A percentile compares a stretch with the other conserved stretches of the same genome.
phyloP scores from a whole-genome alignment of 2,113 vertebrate genomes.

The Carlito syrichta region DNA sequence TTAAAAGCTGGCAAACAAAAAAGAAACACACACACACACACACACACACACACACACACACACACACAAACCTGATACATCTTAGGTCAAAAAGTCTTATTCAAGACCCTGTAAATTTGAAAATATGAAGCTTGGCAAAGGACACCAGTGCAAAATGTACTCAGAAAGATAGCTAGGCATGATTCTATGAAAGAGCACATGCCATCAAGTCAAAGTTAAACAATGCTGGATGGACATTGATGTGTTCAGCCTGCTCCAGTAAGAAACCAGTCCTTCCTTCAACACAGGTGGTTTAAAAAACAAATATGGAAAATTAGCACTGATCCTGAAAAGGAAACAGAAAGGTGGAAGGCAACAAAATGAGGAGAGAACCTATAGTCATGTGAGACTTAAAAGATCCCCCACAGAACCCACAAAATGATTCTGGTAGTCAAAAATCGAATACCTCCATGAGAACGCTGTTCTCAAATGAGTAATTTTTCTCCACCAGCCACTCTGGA shows the following conservation, averaged over 20 bases:
- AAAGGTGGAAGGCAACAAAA: not conserved
- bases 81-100: not conserved
- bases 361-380: not conserved
- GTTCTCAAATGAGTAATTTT: not conserved
- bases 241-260: not conserved
- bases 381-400: not conserved
- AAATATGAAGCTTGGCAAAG: not conserved
- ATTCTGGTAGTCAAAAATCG: not conserved
- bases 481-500: not conserved
- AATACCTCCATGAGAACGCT: not conserved
- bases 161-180: not conserved
- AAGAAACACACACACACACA: not conserved
- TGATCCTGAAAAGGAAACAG: not conserved
- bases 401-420: not conserved
- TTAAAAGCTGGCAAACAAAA: not conserved
- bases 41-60: too few relatives aligned
- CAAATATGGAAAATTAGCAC: not conserved
- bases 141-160: not conserved
- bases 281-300: not conserved
- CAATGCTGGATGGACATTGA: rapidly evolving
- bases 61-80: not conserved
- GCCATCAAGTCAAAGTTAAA: not conserved
- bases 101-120: not conserved
- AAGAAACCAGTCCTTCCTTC: not conserved
- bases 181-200: not conserved